Base-by-base conservation (phyloP, 2,888 invertebrate species). In the Mythimna pallens region DNA sequence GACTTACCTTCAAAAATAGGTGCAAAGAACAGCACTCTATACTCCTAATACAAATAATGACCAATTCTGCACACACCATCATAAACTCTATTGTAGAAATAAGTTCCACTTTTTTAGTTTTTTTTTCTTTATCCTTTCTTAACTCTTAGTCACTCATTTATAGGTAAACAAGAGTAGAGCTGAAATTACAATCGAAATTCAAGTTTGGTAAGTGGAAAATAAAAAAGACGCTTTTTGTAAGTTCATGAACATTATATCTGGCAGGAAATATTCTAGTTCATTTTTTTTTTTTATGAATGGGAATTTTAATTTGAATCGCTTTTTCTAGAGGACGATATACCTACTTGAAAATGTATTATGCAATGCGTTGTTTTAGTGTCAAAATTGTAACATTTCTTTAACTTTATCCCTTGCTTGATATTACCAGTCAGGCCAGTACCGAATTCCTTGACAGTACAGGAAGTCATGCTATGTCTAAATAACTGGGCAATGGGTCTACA, bases 101-200 rank as follows among this genome's bases (percentile, higher is more conserved):
- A 76, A 73, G 54, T 12, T 54, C 17, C 59, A 40, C 50, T 20
- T 52, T 7, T 68, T 55, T 73, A 70, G 70, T 64, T 68, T 22
- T 58, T n/a, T 85, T 52, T 40, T 70, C 36, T 68, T 67, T 68
- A 72, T 59, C 68, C 54, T 65, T 64, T 71, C 66, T 70, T 86
- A 82, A 84, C 80, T 47, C 65, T 43, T 65, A 70, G 36, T 76
- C 78, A 80, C 78, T 86, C 77, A 76, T 89, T 94, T 94, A 89
- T 95, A 95, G 95, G 95, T 94, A 95, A 95, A 94, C 92, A 88
- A 85, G 94, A 95, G 73, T 95, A 95, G 87, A 89, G 91, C 90
- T 80, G 90, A 87, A 80, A 81, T 85, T 80, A 73, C 83, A 87
- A 84, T 85, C 86, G 89, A 86, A 86, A 82, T 80, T 81, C 80